Base-by-base conservation (phyloP, 2,797 vertebrate genomes). In the Phalanger gymnotis region DNA sequence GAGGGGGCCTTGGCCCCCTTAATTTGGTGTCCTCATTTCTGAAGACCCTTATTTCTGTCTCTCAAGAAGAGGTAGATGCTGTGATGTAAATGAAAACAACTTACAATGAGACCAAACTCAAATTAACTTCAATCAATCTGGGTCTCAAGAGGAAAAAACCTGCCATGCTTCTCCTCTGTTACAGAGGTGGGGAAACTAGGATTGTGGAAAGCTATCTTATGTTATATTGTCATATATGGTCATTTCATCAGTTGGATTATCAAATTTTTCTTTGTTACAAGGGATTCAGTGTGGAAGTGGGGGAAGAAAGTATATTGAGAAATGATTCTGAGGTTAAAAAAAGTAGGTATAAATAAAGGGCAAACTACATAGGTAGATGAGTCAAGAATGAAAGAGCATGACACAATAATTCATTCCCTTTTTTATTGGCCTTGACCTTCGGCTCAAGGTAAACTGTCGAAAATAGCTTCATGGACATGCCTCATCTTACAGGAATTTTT, bases 381-480 rank as follows among this genome's bases (percentile, higher is more conserved):
- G 90, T 3, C 92, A 34, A 89, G 93, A 54, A 96, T 56, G 47
- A 87, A 87, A 51, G 25, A 93, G 53, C 9, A 6, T 52, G 94
- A 56, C 93, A 92, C 92, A 96, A 9, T 96, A 96, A 96, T 94
- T 97, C 95, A 92, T 19, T 92, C 90, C 96, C 51, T 73, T 92
- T 52, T 54, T 93, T 73, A 87, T 51, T 40, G 58, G 90, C n/a
- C 53, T 54, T 27, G 55, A 92, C 93, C 73, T 90, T 90, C 16
- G 40, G 53, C 73, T 61, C 92, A 93, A 92, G 92, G 93, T 53
- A 87, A 93, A 93, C 31, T 94, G 54, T 56, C 89, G 57, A 95
- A 53, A 95, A 27, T 12, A 56, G 31, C 90, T 94, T 81, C 91
- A 95, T 52, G 91, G 91, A 92, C 87, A 93, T 19, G 40, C 53